These are phyloP conservation scores for Crotalus tigris DNA, from an alignment of 2,113 vertebrate species.

Conservation along the genomic window DNA sequence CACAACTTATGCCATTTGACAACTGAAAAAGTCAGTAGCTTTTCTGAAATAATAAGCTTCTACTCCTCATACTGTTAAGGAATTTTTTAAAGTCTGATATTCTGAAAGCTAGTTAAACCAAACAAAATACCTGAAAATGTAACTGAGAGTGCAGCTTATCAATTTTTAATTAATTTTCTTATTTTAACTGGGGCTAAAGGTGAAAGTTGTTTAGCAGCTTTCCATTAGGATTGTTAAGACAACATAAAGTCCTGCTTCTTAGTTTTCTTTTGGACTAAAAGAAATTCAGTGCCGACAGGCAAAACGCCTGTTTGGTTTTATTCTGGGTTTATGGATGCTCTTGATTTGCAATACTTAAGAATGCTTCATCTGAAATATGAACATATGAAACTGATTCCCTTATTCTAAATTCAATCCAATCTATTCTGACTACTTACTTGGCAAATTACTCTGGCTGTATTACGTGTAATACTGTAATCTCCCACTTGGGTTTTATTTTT, in stretches of 20 bases:
- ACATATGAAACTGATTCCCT: not conserved
- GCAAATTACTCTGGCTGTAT: not conserved
- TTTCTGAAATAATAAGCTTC: not conserved
- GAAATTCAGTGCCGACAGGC: not conserved
- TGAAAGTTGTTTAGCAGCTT: not conserved
- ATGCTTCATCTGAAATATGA: not conserved
- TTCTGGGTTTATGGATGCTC: not conserved
- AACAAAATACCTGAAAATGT: not conserved
- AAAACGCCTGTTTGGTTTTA: not conserved
- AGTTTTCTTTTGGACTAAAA: not conserved
- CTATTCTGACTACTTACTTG: not conserved
- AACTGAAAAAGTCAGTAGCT: not conserved
- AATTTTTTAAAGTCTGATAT: not conserved
- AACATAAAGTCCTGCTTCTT: not conserved
- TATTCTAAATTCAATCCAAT: not conserved
- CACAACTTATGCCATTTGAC: not conserved
- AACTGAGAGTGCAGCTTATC: not conserved
- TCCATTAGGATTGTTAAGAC: not conserved
- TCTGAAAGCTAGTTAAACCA: not conserved
- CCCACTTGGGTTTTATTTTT: not conserved
- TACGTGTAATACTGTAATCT: not conserved
- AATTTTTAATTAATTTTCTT: not conserved
- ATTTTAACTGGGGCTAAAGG: not conserved
- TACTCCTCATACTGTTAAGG: not conserved
- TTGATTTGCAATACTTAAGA: not conserved